Conservation (phyloP, 1,140 invertebrate species). For the Papilio xuthus region DNA sequence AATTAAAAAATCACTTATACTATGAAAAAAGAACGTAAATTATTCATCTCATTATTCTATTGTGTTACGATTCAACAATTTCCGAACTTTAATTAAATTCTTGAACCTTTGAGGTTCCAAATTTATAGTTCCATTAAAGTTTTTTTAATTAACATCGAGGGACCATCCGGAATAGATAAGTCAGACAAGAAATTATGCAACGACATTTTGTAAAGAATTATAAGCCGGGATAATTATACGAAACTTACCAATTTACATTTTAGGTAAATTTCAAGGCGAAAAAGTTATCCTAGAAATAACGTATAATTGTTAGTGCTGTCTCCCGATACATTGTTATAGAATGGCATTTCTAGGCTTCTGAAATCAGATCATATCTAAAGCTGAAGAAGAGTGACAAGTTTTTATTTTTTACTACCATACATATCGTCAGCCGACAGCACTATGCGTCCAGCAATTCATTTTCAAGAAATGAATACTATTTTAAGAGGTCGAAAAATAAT, state of each 20-base stretch:
- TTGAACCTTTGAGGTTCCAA: slow-evolving; percentile 36
- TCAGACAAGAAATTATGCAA: not conserved
- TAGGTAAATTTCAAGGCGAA: not conserved
- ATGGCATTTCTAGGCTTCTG: not conserved
- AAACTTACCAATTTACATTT: not conserved
- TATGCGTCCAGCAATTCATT: no score
- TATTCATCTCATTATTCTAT: not conserved
- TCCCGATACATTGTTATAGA: not conserved
- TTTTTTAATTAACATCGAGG: slow-evolving; percentile 45
- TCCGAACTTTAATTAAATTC: slow-evolving; percentile 11
- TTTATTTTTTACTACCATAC: no score
- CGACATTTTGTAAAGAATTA: not conserved
- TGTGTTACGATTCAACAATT: slow-evolving; percentile 25
- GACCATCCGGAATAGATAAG: slow-evolving; percentile 2
- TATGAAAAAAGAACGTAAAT: not conserved
- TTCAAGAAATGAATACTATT: slow-evolving; percentile 42
- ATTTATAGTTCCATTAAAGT: slow-evolving; percentile 57
- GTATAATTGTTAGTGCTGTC: no score
- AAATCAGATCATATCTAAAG: no score
- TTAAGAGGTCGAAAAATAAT: not conserved
- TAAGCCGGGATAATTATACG: not conserved
- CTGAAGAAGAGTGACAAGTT: not conserved
- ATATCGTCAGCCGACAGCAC: no score
- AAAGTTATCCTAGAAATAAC: not conserved
- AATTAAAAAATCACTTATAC: no score